Percentiles rank a stretch among this genome's conserved stretches.
Conservation (phyloP, 2,888 invertebrate genomes). For the Stegophylla sp. region DNA sequence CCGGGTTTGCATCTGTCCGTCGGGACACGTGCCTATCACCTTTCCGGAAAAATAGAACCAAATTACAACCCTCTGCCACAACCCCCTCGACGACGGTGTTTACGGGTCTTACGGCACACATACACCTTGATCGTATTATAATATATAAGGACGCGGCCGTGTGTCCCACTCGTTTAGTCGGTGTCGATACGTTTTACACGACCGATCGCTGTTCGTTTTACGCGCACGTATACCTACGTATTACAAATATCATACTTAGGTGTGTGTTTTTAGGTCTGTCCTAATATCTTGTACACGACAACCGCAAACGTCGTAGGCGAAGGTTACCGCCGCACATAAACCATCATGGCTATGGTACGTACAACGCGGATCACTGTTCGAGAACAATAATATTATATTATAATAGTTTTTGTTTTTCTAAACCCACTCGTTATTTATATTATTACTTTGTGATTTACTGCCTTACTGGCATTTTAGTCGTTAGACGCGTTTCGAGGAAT, state of each 20-base stretch:
- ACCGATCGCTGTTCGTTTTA: neutral
- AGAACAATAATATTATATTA: neutral
- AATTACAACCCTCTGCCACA: slow-evolving; percentile 19
- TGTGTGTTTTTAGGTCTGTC: neutral
- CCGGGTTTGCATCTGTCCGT: slow-evolving; percentile 24
- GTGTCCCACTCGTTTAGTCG: neutral
- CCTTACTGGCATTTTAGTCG: neutral
- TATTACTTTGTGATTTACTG: too few species aligned
- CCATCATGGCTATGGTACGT: slow-evolving; percentile 30
- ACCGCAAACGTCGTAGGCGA: slow-evolving; percentile 9
- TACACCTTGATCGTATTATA: neutral
- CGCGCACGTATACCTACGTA: neutral
- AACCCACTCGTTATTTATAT: neutral
- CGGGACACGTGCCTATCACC: slow-evolving; percentile 51
- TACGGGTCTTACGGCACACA: neutral
- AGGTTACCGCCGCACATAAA: neutral
- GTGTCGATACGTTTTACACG: neutral
- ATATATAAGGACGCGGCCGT: slow-evolving; percentile 30
- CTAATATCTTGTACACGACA: too few species aligned
- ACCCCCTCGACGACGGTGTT: slow-evolving; percentile 3
- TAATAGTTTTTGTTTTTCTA: neutral
- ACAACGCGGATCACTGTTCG: neutral
- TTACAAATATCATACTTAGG: neutral
- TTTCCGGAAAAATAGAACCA: slow-evolving; percentile 33
- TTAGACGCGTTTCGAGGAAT: neutral